Evolutionary conservation across 2,888 invertebrate species (phyloP).

Genomic region (Polymixis flavicincta): DNA sequence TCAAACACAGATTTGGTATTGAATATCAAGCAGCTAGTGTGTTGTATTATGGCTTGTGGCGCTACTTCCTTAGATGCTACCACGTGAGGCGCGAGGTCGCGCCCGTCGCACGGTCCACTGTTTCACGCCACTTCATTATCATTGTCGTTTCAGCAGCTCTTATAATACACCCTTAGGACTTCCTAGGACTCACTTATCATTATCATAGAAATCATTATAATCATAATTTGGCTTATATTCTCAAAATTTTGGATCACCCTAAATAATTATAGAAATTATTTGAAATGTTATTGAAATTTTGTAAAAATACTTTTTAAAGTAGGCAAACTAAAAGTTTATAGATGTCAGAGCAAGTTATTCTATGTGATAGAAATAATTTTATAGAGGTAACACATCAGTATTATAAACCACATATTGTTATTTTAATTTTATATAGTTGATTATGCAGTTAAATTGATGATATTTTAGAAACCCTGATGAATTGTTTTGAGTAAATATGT

Average conservation of each 20-base stretch:
- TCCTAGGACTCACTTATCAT: slow-evolving; percentile 38
- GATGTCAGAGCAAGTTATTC: slow-evolving; percentile 57
- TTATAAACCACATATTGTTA: slow-evolving; percentile 79
- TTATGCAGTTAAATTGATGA: slow-evolving; percentile 53
- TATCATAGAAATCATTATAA: slow-evolving; percentile 16
- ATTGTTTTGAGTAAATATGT: slow-evolving; percentile 67
- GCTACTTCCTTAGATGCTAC: slow-evolving; percentile 33
- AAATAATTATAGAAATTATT: slow-evolving; percentile 4
- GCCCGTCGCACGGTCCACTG: slow-evolving; percentile 23
- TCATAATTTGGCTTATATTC: slow-evolving; percentile 27
- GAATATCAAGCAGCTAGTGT: slow-evolving; percentile 47
- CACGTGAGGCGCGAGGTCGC: slow-evolving; percentile 31
- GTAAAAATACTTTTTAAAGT: slow-evolving; percentile 25
- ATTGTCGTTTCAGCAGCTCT: slow-evolving; percentile 42
- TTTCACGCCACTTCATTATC: slow-evolving; percentile 27
- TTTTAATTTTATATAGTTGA: slow-evolving; percentile 58
- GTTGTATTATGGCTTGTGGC: slow-evolving; percentile 10
- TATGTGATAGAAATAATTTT: slow-evolving; percentile 69
- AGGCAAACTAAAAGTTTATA: slow-evolving; percentile 36
- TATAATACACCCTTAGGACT: slow-evolving; percentile 32
- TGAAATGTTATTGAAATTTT: slow-evolving; percentile 17
- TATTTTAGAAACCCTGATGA: slow-evolving; percentile 23
- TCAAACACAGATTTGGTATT: slow-evolving; percentile 37
- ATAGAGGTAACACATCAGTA: too few relatives aligned
- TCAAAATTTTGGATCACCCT: slow-evolving; percentile 27